Percentiles rank a stretch among this genome's conserved stretches.
phyloP scores from a whole-genome alignment of 2,797 vertebrate species.

The Tapera naevia region DNA sequence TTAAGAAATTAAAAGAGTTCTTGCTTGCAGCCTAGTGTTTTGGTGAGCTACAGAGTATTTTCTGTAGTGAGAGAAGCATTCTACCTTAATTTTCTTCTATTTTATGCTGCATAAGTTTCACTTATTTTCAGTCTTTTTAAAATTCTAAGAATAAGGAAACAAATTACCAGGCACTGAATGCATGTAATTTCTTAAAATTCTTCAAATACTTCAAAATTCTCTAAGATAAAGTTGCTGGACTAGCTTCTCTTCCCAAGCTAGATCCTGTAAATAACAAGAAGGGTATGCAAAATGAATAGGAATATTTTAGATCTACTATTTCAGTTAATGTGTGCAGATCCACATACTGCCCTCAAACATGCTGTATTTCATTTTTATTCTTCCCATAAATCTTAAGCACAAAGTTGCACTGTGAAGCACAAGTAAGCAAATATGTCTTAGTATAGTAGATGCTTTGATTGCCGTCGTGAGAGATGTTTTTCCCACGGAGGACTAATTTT shows the following conservation, averaged over 20 bases:
- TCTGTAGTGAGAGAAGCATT: neutral
- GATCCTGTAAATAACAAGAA: slow-evolving; percentile 2
- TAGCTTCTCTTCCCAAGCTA: neutral
- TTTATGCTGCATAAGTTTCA: neutral
- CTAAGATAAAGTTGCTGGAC: neutral
- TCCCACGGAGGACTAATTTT: slow-evolving; percentile 49
- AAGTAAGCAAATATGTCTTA: slow-evolving; percentile 51
- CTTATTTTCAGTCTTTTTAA: neutral
- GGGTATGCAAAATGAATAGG: neutral
- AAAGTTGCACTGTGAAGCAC: slow-evolving; percentile 35
- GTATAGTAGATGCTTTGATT: slow-evolving; percentile 13
- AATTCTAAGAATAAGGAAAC: neutral
- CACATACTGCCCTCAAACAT: slow-evolving; percentile 18
- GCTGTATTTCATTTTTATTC: slow-evolving; percentile 49
- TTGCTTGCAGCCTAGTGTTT: neutral
- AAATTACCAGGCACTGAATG: neutral
- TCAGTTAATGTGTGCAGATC: neutral
- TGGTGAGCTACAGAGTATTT: neutral
- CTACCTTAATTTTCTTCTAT: neutral
- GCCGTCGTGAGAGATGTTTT: neutral
- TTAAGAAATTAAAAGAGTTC: neutral
- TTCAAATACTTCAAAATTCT: neutral
- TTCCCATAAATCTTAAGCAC: slow-evolving; percentile 15
- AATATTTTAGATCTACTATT: slow-evolving; percentile 42
- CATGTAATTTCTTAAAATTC: neutral